Base-by-base conservation (phyloP, 1,140 invertebrate species). In the Ganaspis sp. region DNA sequence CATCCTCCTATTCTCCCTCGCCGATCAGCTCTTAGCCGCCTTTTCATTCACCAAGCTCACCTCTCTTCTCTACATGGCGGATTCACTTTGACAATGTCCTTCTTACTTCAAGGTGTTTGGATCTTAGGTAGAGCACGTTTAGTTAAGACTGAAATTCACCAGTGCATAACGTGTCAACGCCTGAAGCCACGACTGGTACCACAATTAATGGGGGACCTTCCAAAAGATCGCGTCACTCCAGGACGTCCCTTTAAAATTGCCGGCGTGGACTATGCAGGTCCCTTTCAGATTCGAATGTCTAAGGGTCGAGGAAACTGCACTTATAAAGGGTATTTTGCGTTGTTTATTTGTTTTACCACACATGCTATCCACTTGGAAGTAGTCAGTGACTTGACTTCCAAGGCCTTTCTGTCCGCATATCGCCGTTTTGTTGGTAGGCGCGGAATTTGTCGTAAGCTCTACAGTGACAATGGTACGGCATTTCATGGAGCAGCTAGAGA, bases 41-140 rank as follows among this genome's bases (percentile, higher is more conserved):
- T 19, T 38, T n/a, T 69, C 15, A 87, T 88, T 17, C 83, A 84
- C 6, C 11, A 80, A 53, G 76, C 81, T 5, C 87, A 89, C 73
- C 8, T 23, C 23, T 17, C 11, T 37, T 75, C 81, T 9, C 70
- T 85, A 12, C 88, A 90, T 79, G 74, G 70, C 26, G 84, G 83
- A 15, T 76, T 83, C 29, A 79, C 76, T 5, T 45, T 81, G 5
- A 79, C 84, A 6, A 53, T 81, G 17, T 49, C 74, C 17, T 54
- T 81, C 4, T 64, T 84, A 17, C 49, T 81, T 3, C 37, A 83
- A 19, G 71, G 76, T 38, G 87, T 80, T 72, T 88, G 85, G 86
- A 84, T 86, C 12, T 38, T 80, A 9, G 70, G 73, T 11, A 74
- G 73, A 4, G 76, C 74, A 53, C 9, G 74, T 17, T 38, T 78